Conservation (phyloP, 1,140 invertebrate genomes). For the Elysia chlorotica region DNA sequence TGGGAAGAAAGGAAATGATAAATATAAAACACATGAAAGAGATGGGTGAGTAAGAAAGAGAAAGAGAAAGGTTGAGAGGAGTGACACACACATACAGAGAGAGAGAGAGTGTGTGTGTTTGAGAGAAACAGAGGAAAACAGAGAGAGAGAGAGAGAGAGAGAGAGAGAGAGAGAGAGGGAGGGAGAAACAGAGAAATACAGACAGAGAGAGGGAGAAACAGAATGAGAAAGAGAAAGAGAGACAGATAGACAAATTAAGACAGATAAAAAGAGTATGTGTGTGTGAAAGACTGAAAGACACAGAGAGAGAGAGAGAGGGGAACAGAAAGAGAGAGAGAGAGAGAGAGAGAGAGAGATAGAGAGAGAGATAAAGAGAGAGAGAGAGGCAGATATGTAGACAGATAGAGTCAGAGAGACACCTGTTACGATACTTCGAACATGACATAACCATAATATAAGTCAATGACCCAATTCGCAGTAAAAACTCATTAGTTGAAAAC, state of each 20-base stretch:
- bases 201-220: neutral
- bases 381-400: no score
- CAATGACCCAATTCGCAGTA: no score
- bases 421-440: no score
- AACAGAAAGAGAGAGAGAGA: conserved; percentile 1
- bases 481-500: no score
- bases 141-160: neutral
- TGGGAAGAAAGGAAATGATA: neutral
- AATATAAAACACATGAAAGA: neutral
- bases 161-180: neutral
- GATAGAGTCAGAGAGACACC: no score
- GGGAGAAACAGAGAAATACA: neutral
- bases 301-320: neutral
- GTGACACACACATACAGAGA: neutral
- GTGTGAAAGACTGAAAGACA: neutral
- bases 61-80: neutral
- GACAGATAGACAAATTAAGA: neutral
- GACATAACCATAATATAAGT: no score
- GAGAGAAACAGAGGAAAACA: neutral
- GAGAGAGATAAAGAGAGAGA: no score
- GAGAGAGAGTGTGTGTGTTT: neutral
- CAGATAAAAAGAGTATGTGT: no score
- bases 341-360: neutral
- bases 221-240: conserved; percentile 1
- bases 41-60: no score